Evolutionary conservation across 1,140 invertebrate genomes (phyloP).

Genomic region (Drosophila gunungcola): DNA sequence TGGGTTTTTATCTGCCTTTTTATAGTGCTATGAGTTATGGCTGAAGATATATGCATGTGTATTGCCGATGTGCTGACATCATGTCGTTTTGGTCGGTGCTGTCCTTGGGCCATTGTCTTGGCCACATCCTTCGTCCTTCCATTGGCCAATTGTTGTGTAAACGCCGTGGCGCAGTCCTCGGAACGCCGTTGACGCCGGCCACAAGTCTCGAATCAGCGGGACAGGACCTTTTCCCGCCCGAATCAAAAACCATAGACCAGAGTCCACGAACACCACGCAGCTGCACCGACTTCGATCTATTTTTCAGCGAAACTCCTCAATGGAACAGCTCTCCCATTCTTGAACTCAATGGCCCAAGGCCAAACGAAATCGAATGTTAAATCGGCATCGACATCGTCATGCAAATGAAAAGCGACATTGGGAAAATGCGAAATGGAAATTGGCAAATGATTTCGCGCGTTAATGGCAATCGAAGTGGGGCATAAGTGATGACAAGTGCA

Average conservation of each 20-base stretch:
- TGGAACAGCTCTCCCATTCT: slow-evolving; percentile 34
- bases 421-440: slow-evolving; percentile 11
- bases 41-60: not conserved
- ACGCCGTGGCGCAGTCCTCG: slow-evolving; percentile 62
- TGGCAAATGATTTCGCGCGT: slow-evolving; percentile 10
- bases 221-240: not conserved
- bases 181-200: slow-evolving; percentile 64
- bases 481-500: not conserved
- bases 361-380: slow-evolving; percentile 12
- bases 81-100: not conserved
- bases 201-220: slow-evolving; percentile 33
- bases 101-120: slow-evolving; percentile 47
- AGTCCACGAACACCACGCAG: not conserved
- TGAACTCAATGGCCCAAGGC: slow-evolving; percentile 14
- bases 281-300: slow-evolving; percentile 41
- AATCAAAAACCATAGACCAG: slow-evolving; percentile 14
- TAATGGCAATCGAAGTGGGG: slow-evolving; percentile 1
- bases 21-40: not conserved
- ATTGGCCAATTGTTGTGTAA: slow-evolving; percentile 55
- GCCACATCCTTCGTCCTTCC: not conserved
- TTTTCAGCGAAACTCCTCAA: slow-evolving; percentile 33
- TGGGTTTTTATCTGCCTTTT: slow-evolving; percentile 14
- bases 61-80: slow-evolving; percentile 6
- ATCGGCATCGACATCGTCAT: not conserved
- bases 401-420: slow-evolving; percentile 8